phyloP scores from a whole-genome alignment of 2,797 vertebrate genomes.

The Sparidentex hasta region DNA sequence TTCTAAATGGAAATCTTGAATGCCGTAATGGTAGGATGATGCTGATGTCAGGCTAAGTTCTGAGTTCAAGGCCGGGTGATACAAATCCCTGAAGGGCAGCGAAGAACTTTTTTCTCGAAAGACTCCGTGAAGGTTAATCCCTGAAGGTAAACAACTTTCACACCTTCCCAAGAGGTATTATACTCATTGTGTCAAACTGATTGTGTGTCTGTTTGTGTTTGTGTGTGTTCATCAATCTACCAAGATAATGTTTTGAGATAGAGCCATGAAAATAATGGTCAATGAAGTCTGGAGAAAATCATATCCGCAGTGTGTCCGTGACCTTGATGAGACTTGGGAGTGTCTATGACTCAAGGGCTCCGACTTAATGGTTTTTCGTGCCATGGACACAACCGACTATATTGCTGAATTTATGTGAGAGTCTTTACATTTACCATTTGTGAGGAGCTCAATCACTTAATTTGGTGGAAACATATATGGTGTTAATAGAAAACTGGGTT shows the following conservation, averaged over 20 bases:
- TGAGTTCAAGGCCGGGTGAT: not conserved
- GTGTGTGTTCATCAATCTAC: constrained; percentile 22
- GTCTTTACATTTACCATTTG: not conserved
- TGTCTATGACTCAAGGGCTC: constrained; percentile 2
- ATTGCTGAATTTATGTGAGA: not conserved
- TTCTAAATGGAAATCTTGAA: not conserved
- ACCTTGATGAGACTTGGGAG: constrained; percentile 18
- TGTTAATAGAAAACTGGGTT: not conserved
- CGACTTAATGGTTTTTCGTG: not conserved
- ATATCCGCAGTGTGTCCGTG: constrained; percentile 24
- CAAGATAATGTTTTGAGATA: constrained; percentile 30
- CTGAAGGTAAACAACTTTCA: constrained; percentile 31
- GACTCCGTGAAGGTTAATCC: constrained; percentile 38
- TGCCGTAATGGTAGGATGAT: not conserved
- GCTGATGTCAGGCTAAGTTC: not conserved
- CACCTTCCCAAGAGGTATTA: constrained; percentile 17
- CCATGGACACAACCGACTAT: not conserved
- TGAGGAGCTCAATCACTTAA: too few relatives aligned
- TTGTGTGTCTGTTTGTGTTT: constrained; percentile 6
- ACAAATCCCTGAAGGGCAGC: constrained; percentile 4
- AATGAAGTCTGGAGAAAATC: constrained; percentile 40
- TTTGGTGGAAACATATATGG: not conserved
- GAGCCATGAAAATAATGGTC: constrained; percentile 37
- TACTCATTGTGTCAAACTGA: constrained; percentile 17
- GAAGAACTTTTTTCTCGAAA: constrained; percentile 24